Conservation (phyloP, 1,140 invertebrate genomes). For the Helicoverpa armigera region DNA sequence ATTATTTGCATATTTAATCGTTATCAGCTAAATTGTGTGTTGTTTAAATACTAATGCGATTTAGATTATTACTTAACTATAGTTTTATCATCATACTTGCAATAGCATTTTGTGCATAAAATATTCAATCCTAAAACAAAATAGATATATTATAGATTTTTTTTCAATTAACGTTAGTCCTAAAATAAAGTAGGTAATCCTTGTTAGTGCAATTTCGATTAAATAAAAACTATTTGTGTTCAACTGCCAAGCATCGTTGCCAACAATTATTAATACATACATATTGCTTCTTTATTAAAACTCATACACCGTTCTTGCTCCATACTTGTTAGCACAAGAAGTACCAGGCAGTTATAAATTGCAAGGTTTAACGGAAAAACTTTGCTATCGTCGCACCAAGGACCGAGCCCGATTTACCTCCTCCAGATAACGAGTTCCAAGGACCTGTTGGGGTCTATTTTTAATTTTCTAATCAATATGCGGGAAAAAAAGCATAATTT, state of each 20-base stretch:
- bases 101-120: too few species aligned
- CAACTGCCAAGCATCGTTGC: neutral
- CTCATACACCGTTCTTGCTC: neutral
- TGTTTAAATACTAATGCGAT: neutral
- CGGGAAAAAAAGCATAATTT: constrained; percentile 41
- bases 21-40: neutral
- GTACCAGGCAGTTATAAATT: constrained; percentile 55
- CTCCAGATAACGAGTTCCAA: constrained; percentile 53
- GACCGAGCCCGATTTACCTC: constrained; percentile 43
- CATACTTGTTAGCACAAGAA: constrained; percentile 27
- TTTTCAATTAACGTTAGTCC: too few species aligned
- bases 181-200: too few species aligned
- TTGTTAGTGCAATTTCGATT: too few species aligned
- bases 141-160: too few species aligned
- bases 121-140: too few species aligned
- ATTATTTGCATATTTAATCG: neutral
- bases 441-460: constrained; percentile 37
- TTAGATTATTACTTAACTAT: too few species aligned
- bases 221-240: neutral
- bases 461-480: constrained; percentile 49
- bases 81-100: too few species aligned
- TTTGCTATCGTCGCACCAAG: constrained; percentile 51
- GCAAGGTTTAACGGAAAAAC: constrained; percentile 56
- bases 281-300: constrained; percentile 5
- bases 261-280: neutral